Evolutionary conservation across 2,888 invertebrate genomes (phyloP), one percentile per base, ranked within the genome.

Genomic region (Electrophaes corylata): DNA sequence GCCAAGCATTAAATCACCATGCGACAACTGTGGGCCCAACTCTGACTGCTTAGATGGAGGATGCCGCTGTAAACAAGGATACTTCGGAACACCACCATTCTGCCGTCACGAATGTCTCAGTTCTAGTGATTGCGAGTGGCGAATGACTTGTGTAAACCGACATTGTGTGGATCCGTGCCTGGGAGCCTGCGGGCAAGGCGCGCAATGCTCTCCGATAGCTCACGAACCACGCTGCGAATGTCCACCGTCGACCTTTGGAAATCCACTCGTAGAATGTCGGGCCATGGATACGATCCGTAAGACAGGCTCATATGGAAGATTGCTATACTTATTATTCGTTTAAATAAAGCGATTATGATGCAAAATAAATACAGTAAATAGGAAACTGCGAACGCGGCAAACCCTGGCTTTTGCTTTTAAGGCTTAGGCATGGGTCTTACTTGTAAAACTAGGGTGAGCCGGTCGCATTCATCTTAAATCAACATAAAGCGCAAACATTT

Each of bases 111-210:
- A 96, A 82, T 96, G 96, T 84, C 84, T 94, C 3, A 84, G 94
- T 57, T 95, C 95, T 74, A 93, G 94, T 19, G 96, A 96, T 73
- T 96, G 96, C 78, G 89, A 93, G 16, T 93, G 94, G 65, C 94
- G 93, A 69, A 92, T 93, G 62, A 94, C 95, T 35, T 96, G 96
- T 68, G 87, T 94, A 43, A 94, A 94, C 71, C 94, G 94, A 73
- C 95, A 94, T 79, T 96, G 96, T 75, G 86, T 92, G 60, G 94
- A 96, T 76, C 96, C 96, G 3, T 96, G 96, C 73, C 94, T 94
- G 0, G 95, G 95, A 62, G 94, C 94, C 20, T 96, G 96, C 77
- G 96, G 96, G 16, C 93, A 92, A 67, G 94, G 94, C 73, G 95
- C 96, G 1, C 87, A 93, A 51, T 96, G 96, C 77, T 92, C 93